Evolutionary conservation across 2,797 vertebrate species (phyloP), one percentile per base, ranked within the genome.

Genomic region (Danio tinwini): DNA sequence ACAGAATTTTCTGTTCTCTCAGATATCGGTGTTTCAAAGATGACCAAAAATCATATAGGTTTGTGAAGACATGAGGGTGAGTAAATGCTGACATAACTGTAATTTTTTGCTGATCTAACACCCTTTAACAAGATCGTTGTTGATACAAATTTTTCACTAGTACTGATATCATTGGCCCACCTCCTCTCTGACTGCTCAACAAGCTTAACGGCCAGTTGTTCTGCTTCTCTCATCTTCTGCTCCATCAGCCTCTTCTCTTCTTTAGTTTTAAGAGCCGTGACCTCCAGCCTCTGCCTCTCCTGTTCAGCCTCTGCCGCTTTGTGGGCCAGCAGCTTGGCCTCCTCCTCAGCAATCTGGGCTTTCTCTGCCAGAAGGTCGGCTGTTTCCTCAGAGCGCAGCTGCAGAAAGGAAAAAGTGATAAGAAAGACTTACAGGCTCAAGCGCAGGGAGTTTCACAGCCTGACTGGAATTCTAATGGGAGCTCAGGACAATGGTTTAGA

Each of bases 231-330:
- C 95, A 97, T 96, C 92, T 98, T 97, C 89, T 98, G 96, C 90
- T 98, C 96, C 95, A 98, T 97, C 89, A 96, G 91, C 16, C 95
- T 90, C 81, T 97, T 96, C 88, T 98, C 97, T 86, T 98, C 96
- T 89, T 97, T 96, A 83, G 93, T 96, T 83, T 97, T 97, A 88
- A 97, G 91, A 44, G 96, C 96, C 0, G 96, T 93, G 86, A 97
- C 92, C 89, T 98, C 96, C 85, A 98, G 90, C 84, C 96, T 93
- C 87, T 96, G 96, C 11, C 95, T 90, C 12, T 98, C 96, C 84
- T 97, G 96, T 87, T 98, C 96, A 0, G 97, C 95, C 40, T 98
- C 97, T 0, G 96, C 97, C 12, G 96, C 97, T 52, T 96, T 97
- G 90, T 97, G 96, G 59, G 97, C 96, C 88, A 98, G 87, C 75